Base-by-base conservation (phyloP, 2,113 vertebrate species). In the Pantherophis guttatus region DNA sequence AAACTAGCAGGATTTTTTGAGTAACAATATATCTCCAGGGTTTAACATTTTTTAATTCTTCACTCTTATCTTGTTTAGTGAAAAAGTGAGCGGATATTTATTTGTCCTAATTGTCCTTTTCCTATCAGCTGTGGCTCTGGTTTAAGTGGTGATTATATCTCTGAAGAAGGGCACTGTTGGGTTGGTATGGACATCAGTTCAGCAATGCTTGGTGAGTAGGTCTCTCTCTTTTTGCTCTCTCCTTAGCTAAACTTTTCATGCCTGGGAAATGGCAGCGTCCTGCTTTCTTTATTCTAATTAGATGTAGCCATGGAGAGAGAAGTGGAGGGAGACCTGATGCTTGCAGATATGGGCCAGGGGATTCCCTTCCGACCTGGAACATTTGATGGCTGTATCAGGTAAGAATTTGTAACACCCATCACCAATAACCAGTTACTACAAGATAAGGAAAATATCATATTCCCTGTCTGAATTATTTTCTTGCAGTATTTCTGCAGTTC, bases 321-420 rank as follows among this genome's bases (percentile, higher is more conserved):
- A 19, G 98, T 98, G 0, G 98, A 99, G 29, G 99, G 99, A 95
- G 99, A 99, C 94, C 97, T 99, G 5, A 94, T 99, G 54, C 92
- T 99, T 24, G 98, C 98, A 26, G 99, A 99, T 90, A 97, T 99
- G 98, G 99, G 99, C 0, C 97, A 99, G 0, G 99, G 99, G 19
- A 95, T 99, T 94, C 99, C 99, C 86, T 99, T 99, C 95, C 98
- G 98, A 94, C 97, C 99, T 0, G 99, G 99, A 2, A 97, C 97
- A 2, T 99, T 99, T 96, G 99, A 99, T 0, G 99, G 99, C 33
- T 99, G 99, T 57, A 98, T 99, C 94, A 99, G 99, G 99, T 99
- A 94, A 93, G 97, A 92, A 3, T 75, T 48, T 89, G 26, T 86
- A 81, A 44, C 8, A 39, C 21, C 17, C 75, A 81, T 21, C 33